Evolutionary conservation across 2,797 vertebrate species (phyloP), one percentile per base, ranked within the genome.

Genomic region (Moxostoma hubbsi): DNA sequence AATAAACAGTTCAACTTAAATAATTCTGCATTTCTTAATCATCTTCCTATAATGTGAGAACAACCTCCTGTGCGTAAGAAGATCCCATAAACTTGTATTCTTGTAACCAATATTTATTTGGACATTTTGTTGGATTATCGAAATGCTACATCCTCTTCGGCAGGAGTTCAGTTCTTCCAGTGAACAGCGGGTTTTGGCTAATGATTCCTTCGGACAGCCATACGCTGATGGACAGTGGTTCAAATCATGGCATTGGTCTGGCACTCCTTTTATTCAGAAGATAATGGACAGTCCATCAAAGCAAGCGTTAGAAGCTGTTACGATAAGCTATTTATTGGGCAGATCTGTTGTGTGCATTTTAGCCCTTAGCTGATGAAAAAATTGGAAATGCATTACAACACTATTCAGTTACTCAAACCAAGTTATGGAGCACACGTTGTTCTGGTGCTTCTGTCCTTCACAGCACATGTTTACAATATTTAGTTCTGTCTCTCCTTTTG

Each of bases 391-490:
- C 18, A 9, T 76, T n/a, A 0, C 53, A 8, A 49, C 5, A 13
- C 7, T 1, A 15, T 75, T 78, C 46, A 24, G 51, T 15, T 59
- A 5, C 72, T 71, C 11, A 55, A 74, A 55, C 24, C 5, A 64
- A 55, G 69, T 67, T 45, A 51, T 45, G 3, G 70, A 67, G 79
- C 79, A 55, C 4, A n/a, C 63, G 73, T 68, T 54, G n/a, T 66
- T 49, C 57, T 79, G 66, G 36, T 74, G 75, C 53, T 53, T 67
- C 36, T 68, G 45, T 64, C 76, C 49, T 74, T 73, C 50, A 3
- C 24, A 24, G 75, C 47, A 82, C 73, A 79, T 16, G 82, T 87
- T 88, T 84, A 84, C 87, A 87, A 83, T 88, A 88, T 88, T 87
- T 88, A 87, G 87, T 88, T 83, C 81, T 50, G 13, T 66, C 24